Evolutionary conservation across 2,888 invertebrate genomes (phyloP).

Genomic region (Drosophila lutescens): DNA sequence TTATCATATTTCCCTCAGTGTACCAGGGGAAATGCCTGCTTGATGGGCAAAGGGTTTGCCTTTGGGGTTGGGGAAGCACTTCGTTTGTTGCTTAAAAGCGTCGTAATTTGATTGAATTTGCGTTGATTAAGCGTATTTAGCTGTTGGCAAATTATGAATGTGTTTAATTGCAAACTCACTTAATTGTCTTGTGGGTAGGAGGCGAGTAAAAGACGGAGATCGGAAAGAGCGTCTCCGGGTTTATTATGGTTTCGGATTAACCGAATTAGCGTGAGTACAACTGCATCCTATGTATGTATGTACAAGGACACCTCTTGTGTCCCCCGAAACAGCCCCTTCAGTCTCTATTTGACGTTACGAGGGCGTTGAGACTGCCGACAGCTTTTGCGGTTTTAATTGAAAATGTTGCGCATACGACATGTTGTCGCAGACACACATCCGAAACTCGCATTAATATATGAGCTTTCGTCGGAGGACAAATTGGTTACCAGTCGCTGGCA

Average conservation of each 20-base stretch:
- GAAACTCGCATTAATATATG: conserved; percentile 17
- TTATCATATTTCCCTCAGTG: conserved; percentile 3
- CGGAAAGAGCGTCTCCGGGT: conserved; percentile 11
- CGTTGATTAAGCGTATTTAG: conserved; percentile 75
- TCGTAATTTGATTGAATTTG: conserved; percentile 77
- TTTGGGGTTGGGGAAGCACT: conserved; percentile 13
- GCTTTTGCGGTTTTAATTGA: conserved; percentile 68
- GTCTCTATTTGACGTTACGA: conserved; percentile 39
- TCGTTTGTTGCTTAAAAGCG: conserved; percentile 61
- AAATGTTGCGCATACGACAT: conserved; percentile 68
- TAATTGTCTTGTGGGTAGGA: conserved; percentile 59
- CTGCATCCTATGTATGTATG: conserved; percentile 34
- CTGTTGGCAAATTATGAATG: conserved; percentile 74
- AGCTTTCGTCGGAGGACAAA: conserved; percentile 45
- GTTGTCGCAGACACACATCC: conserved; percentile 46
- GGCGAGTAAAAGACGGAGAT: conserved; percentile 10
- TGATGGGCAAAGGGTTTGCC: conserved; percentile 7
- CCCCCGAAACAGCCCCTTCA: neutral
- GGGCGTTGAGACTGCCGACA: conserved; percentile 51
- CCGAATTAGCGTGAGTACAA: conserved; percentile 60
- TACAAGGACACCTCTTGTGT: neutral
- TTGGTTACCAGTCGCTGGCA: conserved; percentile 45
- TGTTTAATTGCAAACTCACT: conserved; percentile 67
- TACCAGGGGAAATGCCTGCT: neutral
- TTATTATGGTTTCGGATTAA: conserved; percentile 72